A percentile compares a stretch with the other conserved stretches of the same genome.
phyloP scores from a whole-genome alignment of 2,888 invertebrate genomes.

The Dasysyrphus albostriatus region DNA sequence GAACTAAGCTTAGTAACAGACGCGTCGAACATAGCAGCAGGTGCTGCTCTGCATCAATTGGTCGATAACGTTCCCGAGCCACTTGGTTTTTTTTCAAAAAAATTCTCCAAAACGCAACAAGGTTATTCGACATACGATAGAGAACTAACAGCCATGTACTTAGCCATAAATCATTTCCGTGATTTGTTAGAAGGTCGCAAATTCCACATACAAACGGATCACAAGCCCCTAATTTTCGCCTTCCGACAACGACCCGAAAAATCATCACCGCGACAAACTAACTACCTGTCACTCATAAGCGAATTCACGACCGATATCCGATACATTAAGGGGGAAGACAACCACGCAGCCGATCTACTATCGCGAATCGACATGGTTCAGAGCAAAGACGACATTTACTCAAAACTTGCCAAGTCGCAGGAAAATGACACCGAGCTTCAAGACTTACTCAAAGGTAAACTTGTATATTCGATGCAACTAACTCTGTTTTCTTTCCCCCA shows the following conservation, averaged over 20 bases:
- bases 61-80: neutral
- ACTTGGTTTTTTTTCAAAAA: neutral
- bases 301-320: too few relatives aligned
- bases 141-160: neutral
- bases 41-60: too few relatives aligned
- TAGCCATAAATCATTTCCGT: slow-evolving; percentile 30
- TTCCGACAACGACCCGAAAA: too few relatives aligned
- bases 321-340: too few relatives aligned
- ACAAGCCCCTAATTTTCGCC: slow-evolving; percentile 26
- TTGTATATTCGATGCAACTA: neutral
- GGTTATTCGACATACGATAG: slow-evolving; percentile 22
- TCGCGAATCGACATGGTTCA: neutral
- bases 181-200: slow-evolving; percentile 28
- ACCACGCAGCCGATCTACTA: too few relatives aligned
- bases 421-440: slow-evolving; percentile 29
- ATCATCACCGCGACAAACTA: too few relatives aligned
- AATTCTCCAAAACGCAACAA: neutral
- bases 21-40: too few relatives aligned
- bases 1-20: too few relatives aligned
- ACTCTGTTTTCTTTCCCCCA: neutral
- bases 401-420: slow-evolving; percentile 30
- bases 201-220: slow-evolving; percentile 42
- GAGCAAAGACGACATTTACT: slow-evolving; percentile 14
- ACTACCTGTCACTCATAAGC: too few relatives aligned
- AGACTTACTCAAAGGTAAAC: slow-evolving; percentile 10